phyloP scores from a whole-genome alignment of 2,797 vertebrate genomes.

The Catostomus latipinnis region DNA sequence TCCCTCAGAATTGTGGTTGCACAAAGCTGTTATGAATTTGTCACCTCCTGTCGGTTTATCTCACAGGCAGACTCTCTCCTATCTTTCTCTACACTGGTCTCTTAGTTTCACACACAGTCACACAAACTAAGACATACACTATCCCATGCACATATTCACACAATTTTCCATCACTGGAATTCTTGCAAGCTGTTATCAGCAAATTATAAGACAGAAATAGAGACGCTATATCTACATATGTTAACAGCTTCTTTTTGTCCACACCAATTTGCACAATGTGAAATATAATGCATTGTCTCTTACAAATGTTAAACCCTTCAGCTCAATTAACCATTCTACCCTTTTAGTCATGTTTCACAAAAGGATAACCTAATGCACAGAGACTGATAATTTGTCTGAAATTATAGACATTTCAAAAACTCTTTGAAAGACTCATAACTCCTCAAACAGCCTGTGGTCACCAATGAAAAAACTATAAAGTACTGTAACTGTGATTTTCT shows the following conservation, averaged over 20 bases:
- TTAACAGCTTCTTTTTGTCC: slow-evolving; percentile 70
- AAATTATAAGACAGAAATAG: slow-evolving; percentile 71
- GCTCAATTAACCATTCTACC: slow-evolving; percentile 77
- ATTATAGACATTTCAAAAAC: slow-evolving; percentile 72
- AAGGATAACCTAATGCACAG: slow-evolving; percentile 71
- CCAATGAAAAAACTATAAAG: too few relatives aligned
- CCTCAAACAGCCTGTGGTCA: slow-evolving; percentile 59
- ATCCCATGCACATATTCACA: slow-evolving; percentile 14
- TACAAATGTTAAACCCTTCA: slow-evolving; percentile 66
- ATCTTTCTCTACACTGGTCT: slow-evolving; percentile 53
- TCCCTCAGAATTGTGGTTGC: slow-evolving; percentile 73
- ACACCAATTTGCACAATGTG: slow-evolving; percentile 52
- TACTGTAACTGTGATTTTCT: neutral
- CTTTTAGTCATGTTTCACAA: slow-evolving; percentile 72
- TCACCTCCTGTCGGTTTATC: slow-evolving; percentile 80
- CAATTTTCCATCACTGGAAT: slow-evolving; percentile 35
- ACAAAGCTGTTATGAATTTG: slow-evolving; percentile 80
- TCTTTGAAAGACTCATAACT: slow-evolving; percentile 56
- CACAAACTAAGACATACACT: slow-evolving; percentile 6
- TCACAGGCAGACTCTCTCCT: slow-evolving; percentile 56
- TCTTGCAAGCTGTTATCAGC: slow-evolving; percentile 77
- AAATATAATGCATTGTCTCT: slow-evolving; percentile 38
- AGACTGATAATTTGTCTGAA: slow-evolving; percentile 72
- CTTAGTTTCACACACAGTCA: slow-evolving; percentile 60
- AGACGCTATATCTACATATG: slow-evolving; percentile 67